Conservation (phyloP, 2,888 invertebrate species). For the Rhagophthalmus giganteus region DNA sequence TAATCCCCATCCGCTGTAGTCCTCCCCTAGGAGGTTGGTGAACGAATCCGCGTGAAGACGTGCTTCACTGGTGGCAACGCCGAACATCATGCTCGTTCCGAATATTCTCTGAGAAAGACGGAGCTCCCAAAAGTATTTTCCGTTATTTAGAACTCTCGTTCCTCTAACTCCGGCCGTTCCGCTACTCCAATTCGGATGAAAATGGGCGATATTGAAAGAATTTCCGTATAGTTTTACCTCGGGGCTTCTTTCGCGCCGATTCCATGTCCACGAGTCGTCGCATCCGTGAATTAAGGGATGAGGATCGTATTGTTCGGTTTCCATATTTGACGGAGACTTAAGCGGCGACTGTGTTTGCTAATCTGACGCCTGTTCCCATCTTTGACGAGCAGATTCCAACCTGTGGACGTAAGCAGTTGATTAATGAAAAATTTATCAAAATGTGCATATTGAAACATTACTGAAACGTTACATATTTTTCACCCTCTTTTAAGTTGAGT, state of each 20-base stretch:
- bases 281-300: constrained; percentile 58
- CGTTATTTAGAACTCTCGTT: constrained; percentile 66
- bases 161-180: constrained; percentile 74
- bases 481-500: constrained; percentile 25
- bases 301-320: constrained; percentile 36
- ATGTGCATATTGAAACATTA: neutral
- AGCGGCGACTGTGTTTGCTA: constrained; percentile 34
- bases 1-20: constrained; percentile 70
- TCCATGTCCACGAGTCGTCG: constrained; percentile 72
- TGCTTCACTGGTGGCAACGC: constrained; percentile 57
- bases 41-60: constrained; percentile 69
- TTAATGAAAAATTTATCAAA: neutral
- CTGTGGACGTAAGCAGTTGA: constrained; percentile 1
- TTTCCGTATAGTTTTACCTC: constrained; percentile 64
- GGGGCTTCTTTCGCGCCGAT: constrained; percentile 59
- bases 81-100: constrained; percentile 78
- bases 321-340: constrained; percentile 34
- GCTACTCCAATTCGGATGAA: constrained; percentile 77
- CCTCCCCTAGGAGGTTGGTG: constrained; percentile 72
- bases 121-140: constrained; percentile 69
- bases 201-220: constrained; percentile 63
- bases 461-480: neutral
- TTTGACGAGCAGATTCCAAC: constrained; percentile 2
- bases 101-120: constrained; percentile 66
- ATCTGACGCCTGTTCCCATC: constrained; percentile 33